phyloP scores from a whole-genome alignment of 2,113 vertebrate genomes.

The Megaceryle torquata region DNA sequence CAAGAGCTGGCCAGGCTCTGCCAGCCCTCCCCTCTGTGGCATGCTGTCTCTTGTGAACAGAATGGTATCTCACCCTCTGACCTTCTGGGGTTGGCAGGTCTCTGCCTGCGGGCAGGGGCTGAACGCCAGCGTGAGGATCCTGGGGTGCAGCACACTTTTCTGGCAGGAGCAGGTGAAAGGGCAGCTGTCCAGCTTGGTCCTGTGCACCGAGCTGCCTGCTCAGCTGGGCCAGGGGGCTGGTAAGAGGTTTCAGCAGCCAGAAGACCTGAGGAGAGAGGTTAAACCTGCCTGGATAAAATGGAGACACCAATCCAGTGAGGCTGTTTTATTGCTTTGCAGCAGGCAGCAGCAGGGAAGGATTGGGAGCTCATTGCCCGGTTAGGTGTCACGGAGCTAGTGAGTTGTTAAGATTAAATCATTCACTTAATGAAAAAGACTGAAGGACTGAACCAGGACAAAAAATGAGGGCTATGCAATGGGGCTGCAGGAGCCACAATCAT shows the following conservation, averaged over 20 bases:
- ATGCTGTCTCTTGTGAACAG: background rate
- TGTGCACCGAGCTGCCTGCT: accelerated
- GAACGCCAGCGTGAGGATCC: accelerated
- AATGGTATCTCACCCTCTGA: background rate
- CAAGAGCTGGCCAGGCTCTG: background rate
- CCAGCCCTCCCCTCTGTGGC: background rate
- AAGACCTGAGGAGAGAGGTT: background rate
- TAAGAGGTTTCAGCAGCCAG: background rate
- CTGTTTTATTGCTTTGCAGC: background rate
- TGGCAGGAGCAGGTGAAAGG: background rate
- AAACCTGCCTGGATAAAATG: background rate
- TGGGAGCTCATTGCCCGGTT: background rate
- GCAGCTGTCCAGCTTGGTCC: background rate
- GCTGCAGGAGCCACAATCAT: accelerated
- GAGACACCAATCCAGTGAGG: accelerated
- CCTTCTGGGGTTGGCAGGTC: background rate
- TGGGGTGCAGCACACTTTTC: accelerated
- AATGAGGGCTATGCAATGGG: background rate
- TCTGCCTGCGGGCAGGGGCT: background rate
- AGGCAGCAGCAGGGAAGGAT: background rate
- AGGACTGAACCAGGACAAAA: background rate
- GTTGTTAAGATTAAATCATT: background rate
- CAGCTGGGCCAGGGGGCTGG: background rate
- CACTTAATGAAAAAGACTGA: background rate
- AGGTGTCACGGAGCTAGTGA: background rate